Percentiles rank a stretch among this genome's conserved stretches.
Conservation (phyloP, 2,888 invertebrate genomes). For the Carcina quercana region DNA sequence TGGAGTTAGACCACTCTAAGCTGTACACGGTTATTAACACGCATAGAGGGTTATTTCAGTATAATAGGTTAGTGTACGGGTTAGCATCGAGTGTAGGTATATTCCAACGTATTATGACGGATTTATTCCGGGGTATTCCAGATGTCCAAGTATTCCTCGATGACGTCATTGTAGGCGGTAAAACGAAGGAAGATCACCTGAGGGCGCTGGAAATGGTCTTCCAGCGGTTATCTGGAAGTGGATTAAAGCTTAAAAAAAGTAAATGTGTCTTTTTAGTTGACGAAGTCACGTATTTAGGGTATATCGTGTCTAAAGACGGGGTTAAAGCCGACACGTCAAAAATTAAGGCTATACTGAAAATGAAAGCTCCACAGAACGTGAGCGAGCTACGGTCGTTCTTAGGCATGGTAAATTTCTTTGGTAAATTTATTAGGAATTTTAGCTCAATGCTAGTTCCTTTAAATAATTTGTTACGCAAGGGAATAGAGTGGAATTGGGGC, state of each 20-base stretch:
- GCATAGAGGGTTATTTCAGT: conserved; percentile 1
- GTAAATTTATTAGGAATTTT: neutral
- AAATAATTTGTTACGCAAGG: neutral
- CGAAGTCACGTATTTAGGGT: neutral
- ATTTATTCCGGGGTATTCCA: neutral
- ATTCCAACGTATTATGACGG: neutral
- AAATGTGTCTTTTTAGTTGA: neutral
- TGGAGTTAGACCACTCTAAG: conserved; percentile 1
- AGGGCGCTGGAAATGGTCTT: neutral
- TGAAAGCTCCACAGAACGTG: neutral
- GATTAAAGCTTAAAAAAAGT: neutral
- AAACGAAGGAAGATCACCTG: neutral
- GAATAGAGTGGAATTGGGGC: neutral
- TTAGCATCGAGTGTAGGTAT: conserved; percentile 1
- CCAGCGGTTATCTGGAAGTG: neutral
- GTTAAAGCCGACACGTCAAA: neutral
- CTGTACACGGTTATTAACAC: conserved; percentile 3
- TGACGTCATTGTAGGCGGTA: neutral
- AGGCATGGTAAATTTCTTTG: conserved; percentile 2
- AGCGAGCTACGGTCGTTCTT: conserved; percentile 1
- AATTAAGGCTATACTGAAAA: neutral
- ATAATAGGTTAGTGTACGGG: conserved; percentile 2
- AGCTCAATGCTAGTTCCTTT: neutral
- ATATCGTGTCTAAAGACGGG: neutral
- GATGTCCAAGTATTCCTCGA: neutral